Percentiles rank a stretch among this genome's conserved stretches.
Evolutionary conservation across 2,113 vertebrate species (phyloP).

Genomic region (Protobothrops flavoviridis): DNA sequence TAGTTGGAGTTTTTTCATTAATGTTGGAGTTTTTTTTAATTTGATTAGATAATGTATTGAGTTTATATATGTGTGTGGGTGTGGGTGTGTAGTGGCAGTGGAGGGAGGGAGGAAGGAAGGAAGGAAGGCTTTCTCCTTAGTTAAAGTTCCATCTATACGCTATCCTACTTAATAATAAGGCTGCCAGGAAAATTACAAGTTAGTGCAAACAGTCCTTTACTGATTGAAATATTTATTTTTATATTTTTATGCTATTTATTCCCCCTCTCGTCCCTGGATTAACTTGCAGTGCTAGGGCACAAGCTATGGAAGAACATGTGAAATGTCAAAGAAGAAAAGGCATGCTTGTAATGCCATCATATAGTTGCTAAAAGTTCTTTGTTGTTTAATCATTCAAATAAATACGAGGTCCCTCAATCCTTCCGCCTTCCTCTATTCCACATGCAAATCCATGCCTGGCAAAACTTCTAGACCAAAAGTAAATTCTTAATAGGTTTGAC

Average conservation of each 20-base stretch:
- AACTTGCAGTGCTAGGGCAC: neutral
- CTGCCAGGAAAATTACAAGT: neutral
- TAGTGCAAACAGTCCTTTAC: neutral
- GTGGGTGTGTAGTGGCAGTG: no score
- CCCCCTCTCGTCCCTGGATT: neutral
- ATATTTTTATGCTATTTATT: neutral
- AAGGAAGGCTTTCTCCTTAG: no score
- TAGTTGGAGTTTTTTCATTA: neutral
- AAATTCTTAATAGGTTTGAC: neutral
- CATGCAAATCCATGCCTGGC: neutral
- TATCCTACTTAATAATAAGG: no score
- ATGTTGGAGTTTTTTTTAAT: neutral
- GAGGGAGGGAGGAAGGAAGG: no score
- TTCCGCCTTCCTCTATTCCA: neutral
- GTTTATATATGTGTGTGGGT: neutral
- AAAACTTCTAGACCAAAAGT: neutral
- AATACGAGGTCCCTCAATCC: neutral
- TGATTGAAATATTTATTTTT: neutral
- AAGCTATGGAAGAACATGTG: neutral
- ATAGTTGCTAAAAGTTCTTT: neutral
- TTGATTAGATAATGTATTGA: neutral
- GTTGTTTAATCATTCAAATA: neutral
- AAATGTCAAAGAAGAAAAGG: neutral
- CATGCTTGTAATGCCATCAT: neutral
- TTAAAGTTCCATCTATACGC: no score